Evolutionary conservation across 1,140 invertebrate genomes (phyloP).

Genomic region (Phocides pigmalion): DNA sequence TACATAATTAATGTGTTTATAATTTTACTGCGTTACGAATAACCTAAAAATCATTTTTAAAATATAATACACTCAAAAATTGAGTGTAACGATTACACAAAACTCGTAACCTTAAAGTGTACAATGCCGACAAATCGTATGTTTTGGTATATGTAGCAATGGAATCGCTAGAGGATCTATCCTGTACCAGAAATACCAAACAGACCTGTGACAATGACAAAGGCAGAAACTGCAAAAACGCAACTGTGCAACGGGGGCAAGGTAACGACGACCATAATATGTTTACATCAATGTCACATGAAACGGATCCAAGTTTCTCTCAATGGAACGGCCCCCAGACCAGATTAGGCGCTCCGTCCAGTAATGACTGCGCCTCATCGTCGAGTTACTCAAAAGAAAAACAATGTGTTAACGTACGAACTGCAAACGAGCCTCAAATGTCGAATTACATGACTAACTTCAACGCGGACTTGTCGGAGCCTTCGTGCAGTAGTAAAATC

Average conservation of each 20-base stretch:
- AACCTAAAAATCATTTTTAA: not conserved
- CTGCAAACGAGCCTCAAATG: slow-evolving; percentile 38
- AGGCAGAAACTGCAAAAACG: slow-evolving; percentile 48
- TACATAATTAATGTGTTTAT: slow-evolving; percentile 5
- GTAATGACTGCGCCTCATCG: slow-evolving; percentile 42
- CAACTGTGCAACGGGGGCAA: slow-evolving; percentile 47
- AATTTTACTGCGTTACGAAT: slow-evolving; percentile 5
- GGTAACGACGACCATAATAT: slow-evolving; percentile 62
- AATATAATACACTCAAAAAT: not conserved
- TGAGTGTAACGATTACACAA: not conserved
- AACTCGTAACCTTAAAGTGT: slow-evolving; percentile 69
- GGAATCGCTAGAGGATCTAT: slow-evolving; percentile 61
- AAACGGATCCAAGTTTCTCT: slow-evolving; percentile 50
- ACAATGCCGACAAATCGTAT: slow-evolving; percentile 70
- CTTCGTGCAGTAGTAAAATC: slow-evolving; percentile 52
- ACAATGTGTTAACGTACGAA: slow-evolving; percentile 31
- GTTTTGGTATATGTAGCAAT: slow-evolving; percentile 59
- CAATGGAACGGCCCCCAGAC: slow-evolving; percentile 54
- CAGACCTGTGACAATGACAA: slow-evolving; percentile 54
- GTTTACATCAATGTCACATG: slow-evolving; percentile 66
- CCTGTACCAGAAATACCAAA: slow-evolving; percentile 51
- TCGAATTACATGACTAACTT: slow-evolving; percentile 47
- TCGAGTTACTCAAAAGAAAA: slow-evolving; percentile 23
- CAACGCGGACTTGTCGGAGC: slow-evolving; percentile 35
- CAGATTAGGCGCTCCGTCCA: slow-evolving; percentile 42